A percentile compares a stretch with the other conserved stretches of the same genome.
These are phyloP conservation scores for Vespertilio murinus DNA, from an alignment of 2,797 vertebrate species.

Conservation along the genomic window DNA sequence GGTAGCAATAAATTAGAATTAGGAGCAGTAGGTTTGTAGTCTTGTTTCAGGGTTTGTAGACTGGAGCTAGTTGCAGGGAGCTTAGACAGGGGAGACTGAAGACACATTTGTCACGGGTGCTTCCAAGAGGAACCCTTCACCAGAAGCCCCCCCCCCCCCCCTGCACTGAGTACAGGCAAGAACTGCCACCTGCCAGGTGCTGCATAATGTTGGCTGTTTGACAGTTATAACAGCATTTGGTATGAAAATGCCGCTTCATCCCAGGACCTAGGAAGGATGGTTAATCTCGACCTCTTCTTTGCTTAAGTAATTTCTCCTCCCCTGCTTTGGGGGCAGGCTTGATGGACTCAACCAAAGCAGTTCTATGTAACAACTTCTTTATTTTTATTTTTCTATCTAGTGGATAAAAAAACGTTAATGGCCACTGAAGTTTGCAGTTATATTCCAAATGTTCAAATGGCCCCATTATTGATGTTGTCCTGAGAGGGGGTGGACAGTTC, in stretches of 20 bases:
- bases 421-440: background rate
- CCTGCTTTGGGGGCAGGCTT: background rate
- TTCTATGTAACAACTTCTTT: background rate
- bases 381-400: background rate
- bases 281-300: background rate
- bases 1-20: background rate
- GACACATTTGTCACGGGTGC: background rate
- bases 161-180: background rate
- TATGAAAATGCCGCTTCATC: background rate
- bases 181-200: background rate
- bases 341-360: background rate
- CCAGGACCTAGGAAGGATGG: background rate
- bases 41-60: background rate
- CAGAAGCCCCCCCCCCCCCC: background rate
- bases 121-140: background rate
- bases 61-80: background rate
- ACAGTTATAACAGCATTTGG: background rate
- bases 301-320: background rate
- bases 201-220: background rate
- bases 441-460: background rate
- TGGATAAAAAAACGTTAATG: slow-evolving; percentile 15
- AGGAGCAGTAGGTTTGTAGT: background rate
- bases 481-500: background rate
- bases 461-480: background rate
- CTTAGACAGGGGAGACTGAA: background rate